Evolutionary conservation across 2,113 vertebrate species (phyloP).

Genomic region (Hippopotamus amphibius): DNA sequence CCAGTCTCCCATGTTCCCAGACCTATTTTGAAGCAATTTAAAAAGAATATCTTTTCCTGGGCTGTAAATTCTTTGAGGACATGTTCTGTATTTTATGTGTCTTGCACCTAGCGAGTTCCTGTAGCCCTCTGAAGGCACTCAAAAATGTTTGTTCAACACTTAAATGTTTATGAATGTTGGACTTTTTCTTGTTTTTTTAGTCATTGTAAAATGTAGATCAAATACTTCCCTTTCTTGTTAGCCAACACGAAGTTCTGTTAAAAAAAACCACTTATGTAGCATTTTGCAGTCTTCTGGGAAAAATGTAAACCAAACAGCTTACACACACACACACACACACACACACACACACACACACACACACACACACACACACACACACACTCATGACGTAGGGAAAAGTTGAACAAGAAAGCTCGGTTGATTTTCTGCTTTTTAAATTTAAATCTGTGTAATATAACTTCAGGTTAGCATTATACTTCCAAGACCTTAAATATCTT

Average conservation of each 20-base stretch:
- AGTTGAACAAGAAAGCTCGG: not conserved
- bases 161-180: not conserved
- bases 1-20: not conserved
- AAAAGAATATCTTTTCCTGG: not conserved
- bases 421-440: conserved; percentile 56
- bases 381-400: not conserved
- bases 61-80: not conserved
- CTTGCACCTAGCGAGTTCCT: not conserved
- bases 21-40: not conserved
- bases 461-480: conserved; percentile 12
- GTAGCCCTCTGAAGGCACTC: not conserved
- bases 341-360: not conserved
- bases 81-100: not conserved
- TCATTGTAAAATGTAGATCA: conserved; percentile 29
- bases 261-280: not conserved
- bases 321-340: not conserved
- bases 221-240: not conserved
- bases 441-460: conserved; percentile 5
- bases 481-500: conserved; percentile 21
- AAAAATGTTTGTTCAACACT: conserved; percentile 7
- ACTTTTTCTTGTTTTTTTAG: conserved; percentile 32
- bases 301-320: not conserved
- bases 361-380: not conserved
- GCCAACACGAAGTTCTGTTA: conserved; percentile 5
- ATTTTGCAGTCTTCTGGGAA: conserved; percentile 20